Evolutionary conservation across 2,888 invertebrate species (phyloP).

Genomic region (Lycocerus yunnanus): DNA sequence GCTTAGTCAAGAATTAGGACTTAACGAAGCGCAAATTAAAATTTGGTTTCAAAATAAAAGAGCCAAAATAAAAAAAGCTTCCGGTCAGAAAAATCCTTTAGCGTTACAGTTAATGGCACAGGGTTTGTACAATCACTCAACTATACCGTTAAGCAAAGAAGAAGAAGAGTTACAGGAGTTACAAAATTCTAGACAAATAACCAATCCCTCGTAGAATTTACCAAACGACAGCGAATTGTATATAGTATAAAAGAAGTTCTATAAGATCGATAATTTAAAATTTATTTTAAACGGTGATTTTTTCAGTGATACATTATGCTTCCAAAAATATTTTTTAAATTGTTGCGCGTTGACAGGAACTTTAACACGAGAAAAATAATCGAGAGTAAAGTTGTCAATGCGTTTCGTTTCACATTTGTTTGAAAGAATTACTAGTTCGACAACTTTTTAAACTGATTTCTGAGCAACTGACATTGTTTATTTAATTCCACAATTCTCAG

Average conservation of each 20-base stretch:
- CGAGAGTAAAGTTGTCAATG: conserved; percentile 28
- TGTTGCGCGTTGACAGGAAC: conserved; percentile 26
- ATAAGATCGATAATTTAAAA: conserved; percentile 7
- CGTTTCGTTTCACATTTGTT: conserved; percentile 19
- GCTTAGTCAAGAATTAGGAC: conserved; percentile 83
- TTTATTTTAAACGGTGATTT: conserved; percentile 16
- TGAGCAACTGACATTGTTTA: conserved; percentile 48
- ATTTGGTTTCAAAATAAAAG: conserved; percentile 98
- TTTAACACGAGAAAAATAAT: conserved; percentile 25
- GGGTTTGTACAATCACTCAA: conserved; percentile 90
- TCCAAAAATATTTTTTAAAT: conserved; percentile 33
- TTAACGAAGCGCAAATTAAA: conserved; percentile 97
- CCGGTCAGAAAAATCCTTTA: conserved; percentile 82
- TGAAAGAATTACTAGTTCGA: conserved; percentile 40
- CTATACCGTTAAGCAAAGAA: conserved; percentile 77
- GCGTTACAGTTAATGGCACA: conserved; percentile 93
- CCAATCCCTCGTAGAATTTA: conserved; percentile 20
- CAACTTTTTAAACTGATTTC: conserved; percentile 44
- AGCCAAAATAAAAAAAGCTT: conserved; percentile 95
- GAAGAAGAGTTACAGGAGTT: conserved; percentile 71
- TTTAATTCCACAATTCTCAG: conserved; percentile 50
- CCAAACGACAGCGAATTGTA: background rate
- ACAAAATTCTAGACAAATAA: conserved; percentile 47
- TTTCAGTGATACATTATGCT: conserved; percentile 43
- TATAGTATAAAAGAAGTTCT: conserved; percentile 2